Conservation (phyloP, 2,888 invertebrate genomes). For the Harpalus rubripes region DNA sequence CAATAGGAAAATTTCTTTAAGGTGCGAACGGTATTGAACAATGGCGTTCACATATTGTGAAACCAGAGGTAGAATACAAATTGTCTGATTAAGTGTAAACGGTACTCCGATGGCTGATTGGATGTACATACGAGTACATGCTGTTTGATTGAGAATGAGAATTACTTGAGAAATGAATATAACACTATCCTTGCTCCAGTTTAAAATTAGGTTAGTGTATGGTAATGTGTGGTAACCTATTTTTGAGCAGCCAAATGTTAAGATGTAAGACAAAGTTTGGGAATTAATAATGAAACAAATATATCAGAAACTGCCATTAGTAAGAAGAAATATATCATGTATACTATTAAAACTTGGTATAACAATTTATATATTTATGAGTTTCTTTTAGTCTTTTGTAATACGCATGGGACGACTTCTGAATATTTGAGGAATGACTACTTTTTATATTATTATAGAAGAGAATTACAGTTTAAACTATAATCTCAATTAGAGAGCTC, state of each 20-base stretch:
- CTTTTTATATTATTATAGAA: too few relatives aligned
- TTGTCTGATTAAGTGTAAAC: constrained; percentile 23
- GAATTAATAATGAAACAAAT: background rate
- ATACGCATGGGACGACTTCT: background rate
- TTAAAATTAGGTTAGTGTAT: background rate
- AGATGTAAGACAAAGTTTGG: background rate
- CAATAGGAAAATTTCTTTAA: background rate
- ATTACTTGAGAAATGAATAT: background rate
- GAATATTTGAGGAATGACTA: too few relatives aligned
- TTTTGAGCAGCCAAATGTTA: background rate
- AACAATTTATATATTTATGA: background rate
- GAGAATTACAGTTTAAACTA: too few relatives aligned
- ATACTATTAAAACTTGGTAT: background rate
- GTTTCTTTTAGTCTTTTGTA: background rate
- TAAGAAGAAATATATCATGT: background rate
- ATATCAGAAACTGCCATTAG: background rate
- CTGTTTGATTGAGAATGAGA: background rate
- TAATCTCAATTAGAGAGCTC: too few relatives aligned
- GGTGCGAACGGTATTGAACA: background rate
- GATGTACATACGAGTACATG: background rate
- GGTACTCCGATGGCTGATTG: constrained; percentile 3
- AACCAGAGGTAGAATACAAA: constrained; percentile 17
- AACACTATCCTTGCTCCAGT: background rate
- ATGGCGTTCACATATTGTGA: constrained; percentile 26
- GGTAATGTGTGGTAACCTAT: background rate